Conservation (phyloP, 2,113 vertebrate species). For the Syngnathus scovelli region DNA sequence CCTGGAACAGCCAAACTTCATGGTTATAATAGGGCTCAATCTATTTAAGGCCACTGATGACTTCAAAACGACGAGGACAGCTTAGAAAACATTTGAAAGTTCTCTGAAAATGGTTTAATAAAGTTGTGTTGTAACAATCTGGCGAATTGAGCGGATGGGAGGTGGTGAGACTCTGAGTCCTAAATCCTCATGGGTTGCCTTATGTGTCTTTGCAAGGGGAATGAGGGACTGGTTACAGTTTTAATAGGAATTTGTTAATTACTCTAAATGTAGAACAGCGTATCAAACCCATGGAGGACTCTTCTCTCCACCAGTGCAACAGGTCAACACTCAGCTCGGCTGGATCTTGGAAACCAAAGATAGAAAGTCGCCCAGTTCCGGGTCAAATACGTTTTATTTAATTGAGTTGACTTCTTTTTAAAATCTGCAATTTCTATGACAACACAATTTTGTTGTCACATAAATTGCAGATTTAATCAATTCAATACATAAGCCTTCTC, state of each 20-base stretch:
- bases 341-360: constrained; percentile 56
- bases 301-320: constrained; percentile 61
- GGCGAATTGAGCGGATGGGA: constrained; percentile 8
- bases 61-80: constrained; percentile 59
- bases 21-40: constrained; percentile 54
- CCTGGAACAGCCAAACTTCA: constrained; percentile 65
- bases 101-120: constrained; percentile 64
- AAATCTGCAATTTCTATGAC: no score
- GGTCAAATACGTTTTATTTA: constrained; percentile 53
- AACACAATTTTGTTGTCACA: constrained; percentile 58
- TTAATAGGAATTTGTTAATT: constrained; percentile 76
- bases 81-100: constrained; percentile 65
- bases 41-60: constrained; percentile 70
- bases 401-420: constrained; percentile 53
- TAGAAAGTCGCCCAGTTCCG: constrained; percentile 47
- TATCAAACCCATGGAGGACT: constrained; percentile 66
- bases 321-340: constrained; percentile 62
- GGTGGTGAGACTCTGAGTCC: constrained; percentile 39
- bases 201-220: constrained; percentile 72
- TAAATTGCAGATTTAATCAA: constrained; percentile 66
- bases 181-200: constrained; percentile 60
- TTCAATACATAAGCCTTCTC: constrained; percentile 32
- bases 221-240: constrained; percentile 64
- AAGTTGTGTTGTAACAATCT: constrained; percentile 61
- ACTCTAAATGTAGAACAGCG: constrained; percentile 69